phyloP scores from a whole-genome alignment of 2,113 vertebrate genomes.

The Cercopithecus mona region DNA sequence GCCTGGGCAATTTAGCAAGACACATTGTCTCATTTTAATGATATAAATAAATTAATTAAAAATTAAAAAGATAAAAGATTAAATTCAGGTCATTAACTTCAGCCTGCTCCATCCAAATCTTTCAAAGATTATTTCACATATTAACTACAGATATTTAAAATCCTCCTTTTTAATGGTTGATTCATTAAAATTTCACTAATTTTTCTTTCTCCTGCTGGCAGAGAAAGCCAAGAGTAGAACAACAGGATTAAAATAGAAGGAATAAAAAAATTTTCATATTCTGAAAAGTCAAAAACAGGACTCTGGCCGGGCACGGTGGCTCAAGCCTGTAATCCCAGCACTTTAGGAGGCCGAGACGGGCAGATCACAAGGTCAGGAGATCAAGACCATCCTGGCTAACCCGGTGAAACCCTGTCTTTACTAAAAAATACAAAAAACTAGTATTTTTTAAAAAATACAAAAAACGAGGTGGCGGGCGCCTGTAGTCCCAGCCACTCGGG shows the following conservation, averaged over 20 bases:
- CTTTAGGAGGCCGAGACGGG: no score
- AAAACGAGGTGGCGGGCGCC: no score
- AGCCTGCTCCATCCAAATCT: not conserved
- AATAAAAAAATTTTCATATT: not conserved
- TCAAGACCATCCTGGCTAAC: no score
- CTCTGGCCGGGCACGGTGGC: not conserved
- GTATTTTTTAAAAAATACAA: no score
- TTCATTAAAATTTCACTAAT: not conserved
- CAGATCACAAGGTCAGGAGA: no score
- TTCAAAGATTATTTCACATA: not conserved
- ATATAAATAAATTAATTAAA: no score
- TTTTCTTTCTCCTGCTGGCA: not conserved
- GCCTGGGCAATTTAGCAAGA: no score
- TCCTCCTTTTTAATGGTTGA: not conserved
- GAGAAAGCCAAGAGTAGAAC: not conserved
- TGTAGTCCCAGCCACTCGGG: no score
- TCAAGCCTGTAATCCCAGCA: no score
- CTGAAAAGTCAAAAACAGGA: constrained; percentile 3
- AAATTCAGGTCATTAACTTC: not conserved
- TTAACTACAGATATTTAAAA: not conserved
- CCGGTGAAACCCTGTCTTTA: no score
- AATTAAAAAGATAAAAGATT: not conserved
- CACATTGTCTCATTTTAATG: no score
- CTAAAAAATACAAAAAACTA: no score
- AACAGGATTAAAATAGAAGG: not conserved